Base-by-base conservation (phyloP, 2,888 invertebrate species). In the Polyploca ridens region DNA sequence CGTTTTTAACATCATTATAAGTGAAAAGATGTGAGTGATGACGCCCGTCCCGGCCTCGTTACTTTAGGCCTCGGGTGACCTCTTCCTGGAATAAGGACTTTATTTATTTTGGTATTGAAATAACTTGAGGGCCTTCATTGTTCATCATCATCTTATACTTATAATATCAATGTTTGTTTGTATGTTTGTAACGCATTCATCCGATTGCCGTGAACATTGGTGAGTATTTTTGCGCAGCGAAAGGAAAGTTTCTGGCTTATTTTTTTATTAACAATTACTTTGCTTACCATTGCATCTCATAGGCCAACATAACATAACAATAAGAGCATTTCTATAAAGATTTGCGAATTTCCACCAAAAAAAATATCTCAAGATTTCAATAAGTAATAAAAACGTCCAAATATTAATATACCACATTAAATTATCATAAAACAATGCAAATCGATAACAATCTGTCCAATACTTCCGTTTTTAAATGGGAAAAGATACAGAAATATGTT, bases 1-100 rank as follows among this genome's bases (percentile, higher is more conserved):
- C 91, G 87, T 92, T 91, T 90, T 91, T 90, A 92, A 94, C 93
- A 94, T 94, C 94, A 93, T 94, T 94, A 94, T 94, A 93, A 91
- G 87, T 92, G 90, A 90, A 91, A 90, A 88, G 86, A 83, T 72
- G 81, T 93, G 93, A 93, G 83, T 91, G 92, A 93, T 93, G 89
- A 83, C 87, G 76, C 69, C 66, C 63, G 65, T 67, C 74, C 66
- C 66, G 61, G 67, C 70, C 13, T 41, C 41, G 19, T 19, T 61
- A 44, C 61, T 27, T 41, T 35, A 16, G 61, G 35, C 33, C 13
- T n/a, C 58, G 58, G 58, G 58, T 33, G 14, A 58, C 58, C 58
- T 33, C 58, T 58, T 54, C 54, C n/a, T 54, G 19, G 54, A 54
- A 41, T 19, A 61, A 19, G 19, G 41, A 27, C 41, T 61, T 41